Percentiles rank a stretch among this genome's conserved stretches.
Conservation (phyloP, 2,797 vertebrate species). For the Scolopax rusticola region DNA sequence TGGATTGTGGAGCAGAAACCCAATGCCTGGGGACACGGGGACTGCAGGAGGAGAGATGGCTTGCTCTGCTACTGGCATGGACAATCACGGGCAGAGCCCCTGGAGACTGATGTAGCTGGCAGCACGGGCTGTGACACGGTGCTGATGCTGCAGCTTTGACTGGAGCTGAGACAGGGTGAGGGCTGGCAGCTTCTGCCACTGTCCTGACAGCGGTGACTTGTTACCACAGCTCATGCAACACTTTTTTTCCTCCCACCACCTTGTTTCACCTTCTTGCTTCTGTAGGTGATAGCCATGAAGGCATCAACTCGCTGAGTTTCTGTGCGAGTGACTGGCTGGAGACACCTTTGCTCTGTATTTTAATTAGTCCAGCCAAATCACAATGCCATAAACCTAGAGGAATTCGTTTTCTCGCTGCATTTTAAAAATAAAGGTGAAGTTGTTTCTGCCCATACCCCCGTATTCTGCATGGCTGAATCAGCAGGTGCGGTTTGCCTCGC, state of each 20-base stretch:
- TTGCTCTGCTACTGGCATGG: accelerated
- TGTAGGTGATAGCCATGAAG: accelerated
- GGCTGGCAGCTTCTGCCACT: neutral
- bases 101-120: neutral
- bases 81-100: neutral
- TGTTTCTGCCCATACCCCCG: neutral
- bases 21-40: neutral
- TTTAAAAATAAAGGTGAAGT: neutral
- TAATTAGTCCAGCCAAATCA: neutral
- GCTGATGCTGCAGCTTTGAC: neutral
- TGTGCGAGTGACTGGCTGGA: neutral
- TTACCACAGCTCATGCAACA: neutral
- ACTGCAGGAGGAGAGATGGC: neutral
- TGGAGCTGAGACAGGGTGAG: neutral
- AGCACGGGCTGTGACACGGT: accelerated
- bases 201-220: neutral
- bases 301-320: accelerated
- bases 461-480: neutral
- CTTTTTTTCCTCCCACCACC: neutral
- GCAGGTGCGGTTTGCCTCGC: neutral
- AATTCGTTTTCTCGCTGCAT: neutral
- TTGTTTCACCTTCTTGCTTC: neutral
- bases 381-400: neutral
- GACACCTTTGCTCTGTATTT: neutral
- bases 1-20: neutral